Percentiles rank a stretch among this genome's conserved stretches.
Conservation (phyloP, 2,113 vertebrate species). For the Isichthys henryi region DNA sequence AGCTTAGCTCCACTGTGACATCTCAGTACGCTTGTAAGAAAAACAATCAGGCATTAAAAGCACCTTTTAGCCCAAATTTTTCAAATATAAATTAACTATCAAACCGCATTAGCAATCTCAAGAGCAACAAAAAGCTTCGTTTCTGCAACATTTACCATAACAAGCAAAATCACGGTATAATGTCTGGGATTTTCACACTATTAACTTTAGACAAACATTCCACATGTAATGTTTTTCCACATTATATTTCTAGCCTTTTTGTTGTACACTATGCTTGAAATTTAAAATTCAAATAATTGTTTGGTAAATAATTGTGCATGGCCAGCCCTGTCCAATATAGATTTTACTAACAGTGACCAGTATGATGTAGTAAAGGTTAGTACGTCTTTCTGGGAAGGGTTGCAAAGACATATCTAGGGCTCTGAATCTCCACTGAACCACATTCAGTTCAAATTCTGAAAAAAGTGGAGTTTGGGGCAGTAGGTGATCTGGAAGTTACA, state of each 20-base stretch:
- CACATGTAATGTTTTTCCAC: background rate
- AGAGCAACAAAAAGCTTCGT: background rate
- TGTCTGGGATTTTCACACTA: background rate
- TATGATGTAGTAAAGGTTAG: background rate
- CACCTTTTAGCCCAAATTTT: background rate
- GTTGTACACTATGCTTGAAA: background rate
- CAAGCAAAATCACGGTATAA: background rate
- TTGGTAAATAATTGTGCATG: background rate
- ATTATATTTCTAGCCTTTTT: background rate
- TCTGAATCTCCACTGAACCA: background rate
- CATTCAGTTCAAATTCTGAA: background rate
- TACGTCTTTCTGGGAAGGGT: background rate
- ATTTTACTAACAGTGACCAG: background rate
- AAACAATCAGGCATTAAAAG: background rate
- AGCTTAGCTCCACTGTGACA: background rate
- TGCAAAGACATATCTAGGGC: background rate
- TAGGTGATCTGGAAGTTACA: background rate
- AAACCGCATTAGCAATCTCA: background rate
- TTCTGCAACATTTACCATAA: background rate
- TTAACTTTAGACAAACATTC: background rate
- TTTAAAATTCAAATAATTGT: background rate
- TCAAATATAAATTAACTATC: background rate
- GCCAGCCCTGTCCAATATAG: background rate
- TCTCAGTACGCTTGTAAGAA: background rate
- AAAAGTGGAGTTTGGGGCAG: background rate